Base-by-base conservation (phyloP, 2,797 vertebrate genomes). In the Iguana delicatissima region DNA sequence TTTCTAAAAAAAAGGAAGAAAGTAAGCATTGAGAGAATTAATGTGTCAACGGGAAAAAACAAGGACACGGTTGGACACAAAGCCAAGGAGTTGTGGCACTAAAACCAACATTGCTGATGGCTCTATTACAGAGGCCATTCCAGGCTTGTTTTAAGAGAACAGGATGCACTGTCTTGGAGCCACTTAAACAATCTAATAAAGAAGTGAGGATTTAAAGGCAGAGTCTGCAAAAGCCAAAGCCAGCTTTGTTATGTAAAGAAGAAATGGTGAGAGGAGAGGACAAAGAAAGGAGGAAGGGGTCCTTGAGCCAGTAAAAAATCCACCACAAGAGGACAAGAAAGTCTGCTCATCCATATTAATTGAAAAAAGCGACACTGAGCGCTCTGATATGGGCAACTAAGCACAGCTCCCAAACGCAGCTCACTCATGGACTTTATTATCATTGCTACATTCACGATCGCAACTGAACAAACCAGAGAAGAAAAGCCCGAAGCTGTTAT, bases 301-400 rank as follows among this genome's bases (percentile, higher is more conserved):
- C n/a, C 2, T 24, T 24, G n/a, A 62, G 55, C n/a, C 24, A 83
- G 29, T 81, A 64, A 38, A 64, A 46, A 64, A 64, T 6, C n/a
- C 10, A 42, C 35, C 2, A 10, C 22, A 64, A 24, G 20, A 42
- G 20, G 22, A 64, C 80, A 22, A 8, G 35, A 38, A 64, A 64
- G 22, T 92, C 77, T 91, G 92, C 88, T 91, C 94, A 94, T 14
- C 92, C 93, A 91, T 80, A 26, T 64, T 64, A 64, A 83, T 16
- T 64, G 32, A 29, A 46, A 52, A 55, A 89, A 83, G 88, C 80
- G 59, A 87, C 50, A 84, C 50, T 24, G 91, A 77, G 64, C 0
- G 35, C 42, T 84, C 89, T 16, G 32, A 72, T 7, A 29, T 12
- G 29, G 26, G 6, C 67, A 29, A 2, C 9, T 29, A 29, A 72